Percentiles rank a stretch among this genome's conserved stretches.
Conservation (phyloP, 92 coral and sea anemone genomes). For the Pocillopora grandis region DNA sequence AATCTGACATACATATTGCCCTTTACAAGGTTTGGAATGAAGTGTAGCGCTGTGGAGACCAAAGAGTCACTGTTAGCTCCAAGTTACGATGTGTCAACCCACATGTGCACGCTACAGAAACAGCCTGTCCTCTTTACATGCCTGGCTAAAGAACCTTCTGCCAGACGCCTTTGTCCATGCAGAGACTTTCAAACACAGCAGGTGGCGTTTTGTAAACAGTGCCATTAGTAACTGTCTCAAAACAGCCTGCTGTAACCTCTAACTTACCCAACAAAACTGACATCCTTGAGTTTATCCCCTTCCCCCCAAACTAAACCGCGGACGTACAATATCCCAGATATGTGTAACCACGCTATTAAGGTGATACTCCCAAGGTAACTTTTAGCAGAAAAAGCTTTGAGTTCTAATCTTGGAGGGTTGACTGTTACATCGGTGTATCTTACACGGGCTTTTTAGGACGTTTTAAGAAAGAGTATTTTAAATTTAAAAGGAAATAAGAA, state of each 20-base stretch:
- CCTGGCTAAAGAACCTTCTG: slow-evolving; percentile 13
- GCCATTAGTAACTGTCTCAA: slow-evolving; percentile 11
- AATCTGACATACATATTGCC: not conserved
- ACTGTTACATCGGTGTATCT: too few species aligned
- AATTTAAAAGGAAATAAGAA: too few species aligned
- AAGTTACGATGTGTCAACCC: slow-evolving; percentile 7
- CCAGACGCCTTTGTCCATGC: slow-evolving; percentile 38
- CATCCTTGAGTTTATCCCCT: too few species aligned
- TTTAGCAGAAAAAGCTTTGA: too few species aligned
- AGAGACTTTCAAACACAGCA: slow-evolving; percentile 46
- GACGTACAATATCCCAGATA: too few species aligned
- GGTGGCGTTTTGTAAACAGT: slow-evolving; percentile 41
- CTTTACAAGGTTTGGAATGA: slow-evolving; percentile 16
- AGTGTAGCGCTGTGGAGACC: slow-evolving; percentile 1
- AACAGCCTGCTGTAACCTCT: not conserved
- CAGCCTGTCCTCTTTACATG: slow-evolving; percentile 35
- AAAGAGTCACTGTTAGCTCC: slow-evolving; percentile 38
- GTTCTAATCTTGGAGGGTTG: too few species aligned
- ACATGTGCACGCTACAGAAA: slow-evolving; percentile 20
- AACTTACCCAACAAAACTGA: too few species aligned
- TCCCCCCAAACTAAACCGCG: too few species aligned
- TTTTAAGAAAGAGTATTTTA: too few species aligned
- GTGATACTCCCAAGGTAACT: too few species aligned
- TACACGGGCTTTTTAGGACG: too few species aligned
- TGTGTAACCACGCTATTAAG: too few species aligned